A percentile compares a stretch with the other conserved stretches of the same genome.
phyloP scores from a whole-genome alignment of 2,113 vertebrate species.

The Nerophis ophidion region DNA sequence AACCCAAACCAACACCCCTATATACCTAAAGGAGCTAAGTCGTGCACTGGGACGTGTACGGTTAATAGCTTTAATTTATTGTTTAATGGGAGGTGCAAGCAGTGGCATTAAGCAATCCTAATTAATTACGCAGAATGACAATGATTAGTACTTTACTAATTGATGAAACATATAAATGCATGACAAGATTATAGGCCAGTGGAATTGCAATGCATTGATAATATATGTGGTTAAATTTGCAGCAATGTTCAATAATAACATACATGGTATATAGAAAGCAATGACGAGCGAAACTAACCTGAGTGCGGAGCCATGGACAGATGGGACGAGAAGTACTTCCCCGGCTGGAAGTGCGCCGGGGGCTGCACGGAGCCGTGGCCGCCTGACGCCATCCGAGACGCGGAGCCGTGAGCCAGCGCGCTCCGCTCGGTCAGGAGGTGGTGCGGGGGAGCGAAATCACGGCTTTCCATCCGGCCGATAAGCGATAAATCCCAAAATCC shows the following conservation, averaged over 20 bases:
- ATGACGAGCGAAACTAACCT: slow-evolving; percentile 73
- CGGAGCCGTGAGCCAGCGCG: slow-evolving; percentile 81
- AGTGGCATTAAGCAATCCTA: slow-evolving; percentile 45
- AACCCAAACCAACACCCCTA: slow-evolving; percentile 5
- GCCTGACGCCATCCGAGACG: slow-evolving; percentile 78
- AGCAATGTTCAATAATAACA: neutral
- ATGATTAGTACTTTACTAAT: slow-evolving; percentile 53
- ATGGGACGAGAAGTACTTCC: slow-evolving; percentile 88
- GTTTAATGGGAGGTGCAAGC: slow-evolving; percentile 49
- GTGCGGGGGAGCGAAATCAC: slow-evolving; percentile 90
- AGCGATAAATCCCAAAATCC: slow-evolving; percentile 74
- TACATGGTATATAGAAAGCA: slow-evolving; percentile 5
- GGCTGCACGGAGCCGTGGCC: slow-evolving; percentile 82
- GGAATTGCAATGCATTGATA: slow-evolving; percentile 33
- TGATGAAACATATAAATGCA: slow-evolving; percentile 54
- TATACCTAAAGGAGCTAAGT: neutral
- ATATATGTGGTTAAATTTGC: slow-evolving; percentile 7
- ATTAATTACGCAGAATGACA: slow-evolving; percentile 53
- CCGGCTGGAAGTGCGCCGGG: slow-evolving; percentile 84
- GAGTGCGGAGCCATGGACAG: slow-evolving; percentile 90
- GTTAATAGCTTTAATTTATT: slow-evolving; percentile 45
- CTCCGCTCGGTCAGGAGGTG: slow-evolving; percentile 88
- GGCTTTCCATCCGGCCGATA: slow-evolving; percentile 83
- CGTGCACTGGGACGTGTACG: slow-evolving; percentile 2
- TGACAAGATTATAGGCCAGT: slow-evolving; percentile 49